These are phyloP conservation scores for Coenobita brevimanus DNA, from an alignment of 1,140 invertebrate genomes.

Conservation along the genomic window DNA sequence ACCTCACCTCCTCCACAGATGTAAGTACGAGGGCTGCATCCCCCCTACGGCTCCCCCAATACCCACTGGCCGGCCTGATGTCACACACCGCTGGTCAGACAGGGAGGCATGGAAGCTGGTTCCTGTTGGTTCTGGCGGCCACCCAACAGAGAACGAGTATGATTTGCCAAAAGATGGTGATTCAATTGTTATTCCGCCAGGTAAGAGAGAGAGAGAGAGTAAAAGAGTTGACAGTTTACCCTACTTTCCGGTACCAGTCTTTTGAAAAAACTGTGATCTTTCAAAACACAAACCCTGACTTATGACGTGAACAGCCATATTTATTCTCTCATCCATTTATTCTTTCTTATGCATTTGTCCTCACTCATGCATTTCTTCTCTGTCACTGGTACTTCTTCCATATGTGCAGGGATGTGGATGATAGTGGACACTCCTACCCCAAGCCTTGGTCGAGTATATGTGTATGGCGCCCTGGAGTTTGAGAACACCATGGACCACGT, in stretches of 20 bases:
- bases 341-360: no score
- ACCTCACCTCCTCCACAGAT: constrained; percentile 47
- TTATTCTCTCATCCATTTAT: no score
- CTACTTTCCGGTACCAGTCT: no score
- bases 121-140: constrained; percentile 45
- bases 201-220: constrained; percentile 2
- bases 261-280: no score
- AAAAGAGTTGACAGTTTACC: no score
- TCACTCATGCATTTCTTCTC: no score
- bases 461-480: constrained; percentile 60
- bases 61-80: constrained; percentile 32
- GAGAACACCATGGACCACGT: constrained; percentile 50
- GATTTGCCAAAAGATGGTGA: constrained; percentile 39
- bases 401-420: constrained; percentile 51
- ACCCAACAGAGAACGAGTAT: constrained; percentile 29
- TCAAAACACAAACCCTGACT: no score
- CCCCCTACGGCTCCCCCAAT: constrained; percentile 55
- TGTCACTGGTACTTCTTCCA: background rate
- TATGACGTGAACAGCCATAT: no score
- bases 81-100: constrained; percentile 48
- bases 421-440: constrained; percentile 49
- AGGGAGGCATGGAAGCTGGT: constrained; percentile 48
- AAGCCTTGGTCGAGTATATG: constrained; percentile 19
- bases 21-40: constrained; percentile 52
- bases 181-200: constrained; percentile 47